Evolutionary conservation across 1,140 invertebrate species (phyloP).

Genomic region (Ips typographus): DNA sequence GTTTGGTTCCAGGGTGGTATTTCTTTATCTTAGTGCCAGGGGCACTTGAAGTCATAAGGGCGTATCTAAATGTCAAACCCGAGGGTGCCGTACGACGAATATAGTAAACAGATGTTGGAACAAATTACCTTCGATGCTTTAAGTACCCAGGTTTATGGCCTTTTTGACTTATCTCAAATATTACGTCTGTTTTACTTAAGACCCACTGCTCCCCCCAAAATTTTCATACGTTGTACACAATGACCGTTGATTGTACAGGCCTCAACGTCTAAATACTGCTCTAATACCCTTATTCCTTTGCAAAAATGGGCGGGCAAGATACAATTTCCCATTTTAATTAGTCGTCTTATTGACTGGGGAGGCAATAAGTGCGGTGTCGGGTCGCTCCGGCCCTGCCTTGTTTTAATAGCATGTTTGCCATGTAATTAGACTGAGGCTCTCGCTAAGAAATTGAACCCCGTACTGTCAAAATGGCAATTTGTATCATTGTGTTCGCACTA

Average conservation of each 20-base stretch:
- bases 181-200: constrained; percentile 12
- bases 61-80: constrained; percentile 15
- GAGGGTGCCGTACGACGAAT: constrained; percentile 45
- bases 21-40: constrained; percentile 1
- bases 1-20: background rate
- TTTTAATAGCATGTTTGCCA: constrained; percentile 25
- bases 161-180: constrained; percentile 16
- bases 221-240: background rate
- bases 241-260: constrained; percentile 13
- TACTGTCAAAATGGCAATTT: constrained; percentile 2
- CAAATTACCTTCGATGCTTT: constrained; percentile 25
- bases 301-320: constrained; percentile 19
- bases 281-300: background rate
- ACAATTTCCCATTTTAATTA: constrained; percentile 29
- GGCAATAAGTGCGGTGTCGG: constrained; percentile 10
- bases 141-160: constrained; percentile 21
- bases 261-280: too few species aligned
- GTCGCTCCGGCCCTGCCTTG: constrained; percentile 15
- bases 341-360: constrained; percentile 10
- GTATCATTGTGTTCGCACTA: constrained; percentile 1
- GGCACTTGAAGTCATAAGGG: constrained; percentile 5
- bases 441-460: constrained; percentile 20
- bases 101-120: constrained; percentile 44
- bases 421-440: constrained; percentile 17
- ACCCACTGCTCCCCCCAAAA: background rate